phyloP scores from a whole-genome alignment of 1,140 invertebrate species.

The Pseudachorutes palmiensis region DNA sequence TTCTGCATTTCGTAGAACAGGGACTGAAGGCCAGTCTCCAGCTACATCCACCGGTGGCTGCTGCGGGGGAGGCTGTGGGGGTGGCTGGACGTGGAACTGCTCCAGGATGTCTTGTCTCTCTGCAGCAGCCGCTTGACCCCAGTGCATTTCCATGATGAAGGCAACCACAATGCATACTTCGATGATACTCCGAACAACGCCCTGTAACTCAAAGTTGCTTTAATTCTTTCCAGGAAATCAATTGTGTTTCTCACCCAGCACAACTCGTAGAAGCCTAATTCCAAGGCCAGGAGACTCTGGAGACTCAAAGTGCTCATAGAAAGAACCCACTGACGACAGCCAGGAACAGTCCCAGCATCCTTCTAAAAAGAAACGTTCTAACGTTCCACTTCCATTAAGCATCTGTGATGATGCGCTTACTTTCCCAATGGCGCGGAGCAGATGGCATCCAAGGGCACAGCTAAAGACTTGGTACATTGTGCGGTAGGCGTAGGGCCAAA shows the following conservation, averaged over 20 bases:
- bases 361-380: not conserved
- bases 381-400: not conserved
- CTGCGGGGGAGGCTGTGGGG: not conserved
- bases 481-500: not conserved
- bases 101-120: not conserved
- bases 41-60: no score
- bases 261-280: no score
- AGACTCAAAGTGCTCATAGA: no score
- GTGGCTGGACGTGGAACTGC: not conserved
- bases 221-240: no score
- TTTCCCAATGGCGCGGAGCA: not conserved
- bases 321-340: no score
- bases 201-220: not conserved
- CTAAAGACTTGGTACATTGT: not conserved
- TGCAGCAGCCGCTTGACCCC: not conserved
- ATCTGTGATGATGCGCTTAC: no score
- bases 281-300: no score
- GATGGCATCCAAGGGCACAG: not conserved
- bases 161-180: not conserved
- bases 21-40: no score
- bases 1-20: no score
- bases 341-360: not conserved
- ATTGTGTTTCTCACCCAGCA: no score
- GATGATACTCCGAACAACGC: not conserved
- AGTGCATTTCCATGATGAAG: not conserved